Evolutionary conservation across 2,888 invertebrate species (phyloP), one percentile per base, ranked within the genome.

Genomic region (Polymixis lichenea): DNA sequence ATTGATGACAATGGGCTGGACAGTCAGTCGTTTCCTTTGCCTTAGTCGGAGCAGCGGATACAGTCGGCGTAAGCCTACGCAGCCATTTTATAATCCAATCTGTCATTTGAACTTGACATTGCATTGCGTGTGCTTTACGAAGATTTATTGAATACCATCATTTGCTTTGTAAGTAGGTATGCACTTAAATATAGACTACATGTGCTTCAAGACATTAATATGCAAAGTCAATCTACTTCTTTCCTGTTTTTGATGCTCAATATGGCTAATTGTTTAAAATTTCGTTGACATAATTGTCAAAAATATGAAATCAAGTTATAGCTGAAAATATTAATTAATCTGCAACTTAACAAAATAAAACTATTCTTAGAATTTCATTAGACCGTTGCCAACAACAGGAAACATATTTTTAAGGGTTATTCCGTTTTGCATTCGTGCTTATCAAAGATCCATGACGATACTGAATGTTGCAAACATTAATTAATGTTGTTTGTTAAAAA

Each of bases 1-100:
- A 89, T 89, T 89, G 89, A 79, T 78, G 62, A 78, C 85, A 89
- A 90, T 89, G 78, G 75, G 75, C 73, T 78, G 80, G 80, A 83
- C 88, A 72, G 75, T 55, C 72, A 64, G 55, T 19, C 75, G 77
- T 77, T 89, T 89, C 89, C 90, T 89, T 83, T 78, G 85, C 75
- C 62, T 83, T 72, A 77, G 76, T 85, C 80, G 81, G 81, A 77
- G n/a, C 65, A 78, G 53, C 86, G 89, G 88, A 89, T 88, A 86
- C 71, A 76, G 83, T 87, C 65, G 71, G 84, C 79, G 85, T 80
- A 77, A 81, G 77, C 89, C 89, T 88, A 89, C 88, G 86, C 88
- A 55, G 46, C 74, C 69, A 68, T 83, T 84, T 72, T 78, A 73
- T n/a, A 69, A 78, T 64, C 62, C 62, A 46, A 55, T 83, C 69